Evolutionary conservation across 2,888 invertebrate genomes (phyloP), one percentile per base, ranked within the genome.

Genomic region (Zaprionus bogoriensis): DNA sequence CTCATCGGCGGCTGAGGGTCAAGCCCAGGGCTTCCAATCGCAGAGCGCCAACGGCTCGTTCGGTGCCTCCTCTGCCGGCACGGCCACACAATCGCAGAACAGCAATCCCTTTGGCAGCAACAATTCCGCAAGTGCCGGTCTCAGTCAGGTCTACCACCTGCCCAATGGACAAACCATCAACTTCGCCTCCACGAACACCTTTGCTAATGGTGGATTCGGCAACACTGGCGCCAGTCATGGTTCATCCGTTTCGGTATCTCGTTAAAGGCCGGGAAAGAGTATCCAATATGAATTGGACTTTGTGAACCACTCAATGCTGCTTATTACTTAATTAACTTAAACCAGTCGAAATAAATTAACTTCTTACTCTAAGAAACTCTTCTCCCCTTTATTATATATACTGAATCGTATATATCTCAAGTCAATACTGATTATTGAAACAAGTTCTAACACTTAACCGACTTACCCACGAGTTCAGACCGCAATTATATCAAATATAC

Each of bases 141-240:
- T 87, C 10, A 89, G 88, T 45, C 91, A 91, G 69, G 85, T 84
- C 3, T 92, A 89, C 51, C 77, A 76, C 2, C 74, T 92, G 19
- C 91, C 91, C 22, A 90, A 90, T 70, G 92, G 91, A 4, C 88
- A 91, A 54, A 88, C 88, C 2, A 72, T 92, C 1, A 90, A 90
- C 58, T 87, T 92, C 25, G 83, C 89, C 2, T 89, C 88, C 44
- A 83, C 89, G 3, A 90, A 90, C 59, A 89, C 84, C 42, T 91
- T 90, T 67, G 85, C 89, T 28, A 86, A 88, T 42, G 89, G 76
- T 19, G 84, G 87, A 17, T 46, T 65, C 9, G 82, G 74, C 4
- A 87, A 86, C 28, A 86, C 74, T 0, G 85, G 78, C 38, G 72
- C 67, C 51, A 87, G 88, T 52, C 83, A 65, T 17, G 87, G 88